Percentiles rank a stretch among this genome's conserved stretches.
Conservation (phyloP, 2,113 vertebrate species). For the Diglossa brunneiventris region DNA sequence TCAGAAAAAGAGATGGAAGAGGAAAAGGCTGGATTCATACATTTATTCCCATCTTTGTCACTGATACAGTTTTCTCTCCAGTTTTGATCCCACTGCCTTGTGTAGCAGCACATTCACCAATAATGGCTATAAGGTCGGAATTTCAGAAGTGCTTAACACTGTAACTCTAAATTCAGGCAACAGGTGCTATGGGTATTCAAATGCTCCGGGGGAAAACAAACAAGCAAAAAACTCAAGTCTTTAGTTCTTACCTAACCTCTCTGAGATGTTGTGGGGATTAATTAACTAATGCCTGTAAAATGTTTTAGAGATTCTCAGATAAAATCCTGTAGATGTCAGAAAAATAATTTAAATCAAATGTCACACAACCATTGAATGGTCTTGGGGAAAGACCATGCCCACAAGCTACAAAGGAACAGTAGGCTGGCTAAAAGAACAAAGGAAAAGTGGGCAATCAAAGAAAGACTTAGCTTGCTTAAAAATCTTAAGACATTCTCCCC, state of each 20-base stretch:
- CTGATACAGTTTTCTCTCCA: not conserved
- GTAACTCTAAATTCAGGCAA: not conserved
- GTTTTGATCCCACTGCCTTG: not conserved
- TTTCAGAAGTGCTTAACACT: not conserved
- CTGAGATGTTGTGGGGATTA: not conserved
- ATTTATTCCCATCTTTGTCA: not conserved
- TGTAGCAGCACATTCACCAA: not conserved
- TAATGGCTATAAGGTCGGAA: not conserved
- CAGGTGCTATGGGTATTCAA: not conserved
- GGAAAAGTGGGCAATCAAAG: not conserved
- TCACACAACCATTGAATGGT: not conserved
- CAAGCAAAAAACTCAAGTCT: not conserved
- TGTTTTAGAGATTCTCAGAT: not conserved
- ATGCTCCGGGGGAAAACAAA: not conserved
- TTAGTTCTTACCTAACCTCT: not conserved
- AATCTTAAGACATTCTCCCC: not conserved
- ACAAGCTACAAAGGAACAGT: not conserved
- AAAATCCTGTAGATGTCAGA: not conserved
- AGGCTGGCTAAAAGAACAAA: not conserved
- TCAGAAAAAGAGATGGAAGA: not conserved
- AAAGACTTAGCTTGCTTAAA: not conserved
- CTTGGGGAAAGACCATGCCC: not conserved
- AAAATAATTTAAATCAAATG: not conserved
- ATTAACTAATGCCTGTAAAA: constrained; percentile 12
- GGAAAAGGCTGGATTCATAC: not conserved